Evolutionary conservation across 2,113 vertebrate species (phyloP).

Genomic region (Stegastes partitus): DNA sequence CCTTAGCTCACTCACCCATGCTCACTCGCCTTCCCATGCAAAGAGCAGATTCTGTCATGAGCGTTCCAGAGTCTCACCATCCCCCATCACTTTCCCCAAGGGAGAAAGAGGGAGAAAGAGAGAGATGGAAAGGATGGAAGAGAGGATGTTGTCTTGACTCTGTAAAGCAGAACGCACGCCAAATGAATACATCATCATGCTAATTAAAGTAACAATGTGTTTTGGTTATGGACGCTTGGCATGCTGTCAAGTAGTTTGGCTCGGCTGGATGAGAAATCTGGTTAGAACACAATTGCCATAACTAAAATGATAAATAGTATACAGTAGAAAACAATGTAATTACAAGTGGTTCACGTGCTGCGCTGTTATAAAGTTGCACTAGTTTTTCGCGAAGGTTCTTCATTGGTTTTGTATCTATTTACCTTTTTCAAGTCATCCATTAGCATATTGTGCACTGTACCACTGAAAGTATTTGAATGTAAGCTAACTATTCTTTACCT

Average conservation of each 20-base stretch:
- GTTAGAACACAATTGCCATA: slow-evolving; percentile 13
- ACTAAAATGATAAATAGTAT: slow-evolving; percentile 32
- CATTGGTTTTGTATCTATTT: background rate
- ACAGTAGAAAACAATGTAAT: slow-evolving; percentile 17
- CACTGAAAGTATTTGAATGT: background rate
- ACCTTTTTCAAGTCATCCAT: slow-evolving; percentile 2
- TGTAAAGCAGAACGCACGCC: slow-evolving; percentile 66
- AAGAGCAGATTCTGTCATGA: slow-evolving; percentile 79
- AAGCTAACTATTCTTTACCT: background rate
- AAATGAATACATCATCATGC: slow-evolving; percentile 72
- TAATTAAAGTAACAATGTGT: slow-evolving; percentile 70
- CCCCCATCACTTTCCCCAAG: slow-evolving; percentile 72
- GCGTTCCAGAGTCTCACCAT: slow-evolving; percentile 64
- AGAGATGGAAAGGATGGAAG: slow-evolving; percentile 38
- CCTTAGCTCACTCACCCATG: slow-evolving; percentile 65
- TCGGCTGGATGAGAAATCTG: slow-evolving; percentile 26
- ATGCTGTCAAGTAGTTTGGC: slow-evolving; percentile 47
- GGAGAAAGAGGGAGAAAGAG: slow-evolving; percentile 31
- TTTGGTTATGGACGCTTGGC: slow-evolving; percentile 54
- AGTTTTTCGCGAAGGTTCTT: background rate
- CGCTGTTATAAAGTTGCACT: background rate
- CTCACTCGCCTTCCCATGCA: slow-evolving; percentile 67
- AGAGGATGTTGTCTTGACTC: slow-evolving; percentile 70
- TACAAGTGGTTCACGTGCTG: slow-evolving; percentile 12
- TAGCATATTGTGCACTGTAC: background rate